Evolutionary conservation across 2,888 invertebrate species (phyloP), one percentile per base, ranked within the genome.

Genomic region (Andrena praecox): DNA sequence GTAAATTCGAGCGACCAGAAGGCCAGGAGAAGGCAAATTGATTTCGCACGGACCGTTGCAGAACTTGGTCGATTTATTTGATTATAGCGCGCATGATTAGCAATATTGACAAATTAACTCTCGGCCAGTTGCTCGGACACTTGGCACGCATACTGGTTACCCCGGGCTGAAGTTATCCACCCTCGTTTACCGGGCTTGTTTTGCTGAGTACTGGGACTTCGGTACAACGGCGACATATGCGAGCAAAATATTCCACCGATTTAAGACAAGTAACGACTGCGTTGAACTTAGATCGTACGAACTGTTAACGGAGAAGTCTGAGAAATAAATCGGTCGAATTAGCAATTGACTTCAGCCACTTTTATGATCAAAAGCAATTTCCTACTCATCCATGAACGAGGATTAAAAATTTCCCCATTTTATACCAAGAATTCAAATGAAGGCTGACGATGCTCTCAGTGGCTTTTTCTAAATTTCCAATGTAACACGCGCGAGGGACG

Each of bases 31-130:
- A 85, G 87, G 87, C 78, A 86, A 90, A 89, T 90, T 89, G 85
- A 87, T 89, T 90, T 86, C 85, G 87, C 86, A 86, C 89, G 85
- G 82, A 85, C 86, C 85, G 88, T 84, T 82, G 79, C 81, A 84
- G 87, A 90, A 90, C 88, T 91, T 89, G 85, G 89, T 85, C 86
- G 88, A 90, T 89, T 88, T 84, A 90, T 90, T 91, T 85, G 89
- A 91, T 91, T 91, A 90, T 85, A 84, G 86, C 82, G 84, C 85
- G 89, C 88, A 90, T 91, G 91, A 91, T 91, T 89, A 91, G 87
- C 88, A 89, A 89, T 91, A 91, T 89, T 90, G 89, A 91, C 90
- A 89, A 91, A 91, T 89, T 89, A 88, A 91, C 88, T 85, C 83
- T 77, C 84, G 81, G 82, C 82, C 79, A 82, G 84, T 85, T 80